Percentiles rank a stretch among this genome's conserved stretches.
These are phyloP conservation scores for Eubasilissa regina DNA, from an alignment of 1,140 invertebrate species.

Conservation along the genomic window DNA sequence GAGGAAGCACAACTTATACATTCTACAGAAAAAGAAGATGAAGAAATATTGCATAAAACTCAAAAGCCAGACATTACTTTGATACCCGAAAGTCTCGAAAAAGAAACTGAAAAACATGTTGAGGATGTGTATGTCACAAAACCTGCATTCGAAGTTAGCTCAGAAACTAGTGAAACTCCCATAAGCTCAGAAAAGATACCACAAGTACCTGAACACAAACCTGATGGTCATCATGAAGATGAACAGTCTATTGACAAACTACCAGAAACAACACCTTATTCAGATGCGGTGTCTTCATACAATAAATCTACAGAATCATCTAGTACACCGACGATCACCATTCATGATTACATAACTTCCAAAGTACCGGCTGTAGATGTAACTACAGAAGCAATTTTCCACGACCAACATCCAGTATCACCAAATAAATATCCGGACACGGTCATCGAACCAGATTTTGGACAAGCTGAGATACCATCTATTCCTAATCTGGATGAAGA, in stretches of 20 bases:
- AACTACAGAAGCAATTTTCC: slow-evolving; percentile 49
- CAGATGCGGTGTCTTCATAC: not conserved
- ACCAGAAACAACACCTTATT: slow-evolving; percentile 10
- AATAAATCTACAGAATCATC: slow-evolving; percentile 27
- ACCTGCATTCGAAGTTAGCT: not conserved
- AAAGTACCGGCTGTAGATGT: not conserved
- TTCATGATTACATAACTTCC: slow-evolving; percentile 36
- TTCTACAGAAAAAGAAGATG: not conserved
- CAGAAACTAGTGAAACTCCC: too few relatives aligned
- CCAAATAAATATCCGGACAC: slow-evolving; percentile 52
- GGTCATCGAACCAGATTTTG: slow-evolving; percentile 59
- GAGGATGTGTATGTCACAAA: not conserved
- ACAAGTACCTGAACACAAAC: too few relatives aligned
- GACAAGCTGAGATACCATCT: slow-evolving; percentile 60
- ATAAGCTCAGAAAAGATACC: too few relatives aligned
- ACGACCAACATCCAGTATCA: slow-evolving; percentile 57
- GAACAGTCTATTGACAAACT: not conserved
- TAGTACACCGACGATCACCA: slow-evolving; percentile 7
- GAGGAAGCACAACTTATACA: too few relatives aligned
- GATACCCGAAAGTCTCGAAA: slow-evolving; percentile 8
- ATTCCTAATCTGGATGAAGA: slow-evolving; percentile 64
- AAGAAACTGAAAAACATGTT: not conserved
- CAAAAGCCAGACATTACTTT: slow-evolving; percentile 52
- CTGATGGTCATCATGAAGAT: too few relatives aligned
- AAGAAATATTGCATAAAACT: slow-evolving; percentile 52